Evolutionary conservation across 2,797 vertebrate species (phyloP).

Genomic region (Gymnothorax reevesii): DNA sequence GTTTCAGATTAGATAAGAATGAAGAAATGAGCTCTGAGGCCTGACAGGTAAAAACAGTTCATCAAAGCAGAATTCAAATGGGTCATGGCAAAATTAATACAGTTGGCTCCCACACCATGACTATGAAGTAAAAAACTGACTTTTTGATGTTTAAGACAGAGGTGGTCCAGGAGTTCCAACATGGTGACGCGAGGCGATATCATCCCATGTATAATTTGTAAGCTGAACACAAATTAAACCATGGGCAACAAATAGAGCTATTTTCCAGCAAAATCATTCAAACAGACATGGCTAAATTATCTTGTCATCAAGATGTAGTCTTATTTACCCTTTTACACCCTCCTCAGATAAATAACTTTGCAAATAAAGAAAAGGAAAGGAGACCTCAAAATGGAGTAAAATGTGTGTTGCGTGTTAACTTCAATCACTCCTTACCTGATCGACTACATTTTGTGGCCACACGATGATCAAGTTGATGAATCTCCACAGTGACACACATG

Average conservation of each 20-base stretch:
- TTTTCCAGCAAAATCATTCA: not conserved
- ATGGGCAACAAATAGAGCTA: not conserved
- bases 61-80: conserved; percentile 1
- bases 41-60: not conserved
- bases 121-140: not conserved
- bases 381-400: not conserved
- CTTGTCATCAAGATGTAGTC: not conserved
- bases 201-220: not conserved
- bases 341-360: no score
- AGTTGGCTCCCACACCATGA: not conserved
- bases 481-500: no score
- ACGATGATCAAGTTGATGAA: no score
- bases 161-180: not conserved
- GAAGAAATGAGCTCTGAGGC: not conserved
- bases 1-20: no score
- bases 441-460: no score
- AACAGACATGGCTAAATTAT: not conserved
- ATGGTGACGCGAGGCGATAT: not conserved
- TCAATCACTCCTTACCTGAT: not conserved
- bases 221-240: not conserved
- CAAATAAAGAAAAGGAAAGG: not conserved
- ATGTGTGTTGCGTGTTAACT: not conserved
- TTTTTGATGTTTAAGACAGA: not conserved
- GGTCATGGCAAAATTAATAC: not conserved
- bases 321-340: not conserved